Evolutionary conservation across 1,140 invertebrate species (phyloP).

Genomic region (Drosophila triauraria): DNA sequence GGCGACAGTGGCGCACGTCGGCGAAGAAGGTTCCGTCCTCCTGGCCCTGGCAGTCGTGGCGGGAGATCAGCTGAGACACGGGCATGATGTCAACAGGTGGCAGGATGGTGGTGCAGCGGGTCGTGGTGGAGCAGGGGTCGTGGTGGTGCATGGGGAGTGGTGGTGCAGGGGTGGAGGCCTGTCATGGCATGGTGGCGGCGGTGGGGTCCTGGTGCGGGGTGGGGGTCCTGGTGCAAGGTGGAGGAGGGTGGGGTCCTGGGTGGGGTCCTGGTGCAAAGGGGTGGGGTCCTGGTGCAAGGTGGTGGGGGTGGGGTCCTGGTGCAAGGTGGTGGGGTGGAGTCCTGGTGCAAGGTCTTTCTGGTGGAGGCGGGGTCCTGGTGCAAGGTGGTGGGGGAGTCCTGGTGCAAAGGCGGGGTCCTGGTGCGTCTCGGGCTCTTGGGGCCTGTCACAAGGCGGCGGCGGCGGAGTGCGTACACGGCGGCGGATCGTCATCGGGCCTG

Average conservation of each 20-base stretch:
- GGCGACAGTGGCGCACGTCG: slow-evolving; percentile 52
- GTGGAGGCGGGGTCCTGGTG: not conserved
- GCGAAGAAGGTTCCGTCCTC: slow-evolving; percentile 42
- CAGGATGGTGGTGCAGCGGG: not conserved
- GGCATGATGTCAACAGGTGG: too few species aligned
- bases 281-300: not conserved
- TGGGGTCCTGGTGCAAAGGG: not conserved
- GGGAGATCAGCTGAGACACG: not conserved
- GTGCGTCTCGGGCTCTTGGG: slow-evolving; percentile 6
- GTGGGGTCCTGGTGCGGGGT: not conserved
- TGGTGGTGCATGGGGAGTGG: not conserved
- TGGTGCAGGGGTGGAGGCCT: not conserved
- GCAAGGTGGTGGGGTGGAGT: not conserved
- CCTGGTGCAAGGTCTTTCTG: not conserved
- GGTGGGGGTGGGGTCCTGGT: not conserved
- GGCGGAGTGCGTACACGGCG: not conserved
- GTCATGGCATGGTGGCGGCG: not conserved
- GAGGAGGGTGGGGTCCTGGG: not conserved
- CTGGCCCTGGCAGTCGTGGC: slow-evolving; percentile 28
- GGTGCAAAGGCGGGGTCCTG: not conserved
- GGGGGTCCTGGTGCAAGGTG: slow-evolving; percentile 1
- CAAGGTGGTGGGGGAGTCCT: not conserved
- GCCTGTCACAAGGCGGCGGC: not conserved
- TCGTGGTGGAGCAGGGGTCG: not conserved
- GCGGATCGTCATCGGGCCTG: slow-evolving; percentile 1